A percentile compares a stretch with the other conserved stretches of the same genome.
Conservation (phyloP, 2,113 vertebrate species). For the Cygnus buccinator region DNA sequence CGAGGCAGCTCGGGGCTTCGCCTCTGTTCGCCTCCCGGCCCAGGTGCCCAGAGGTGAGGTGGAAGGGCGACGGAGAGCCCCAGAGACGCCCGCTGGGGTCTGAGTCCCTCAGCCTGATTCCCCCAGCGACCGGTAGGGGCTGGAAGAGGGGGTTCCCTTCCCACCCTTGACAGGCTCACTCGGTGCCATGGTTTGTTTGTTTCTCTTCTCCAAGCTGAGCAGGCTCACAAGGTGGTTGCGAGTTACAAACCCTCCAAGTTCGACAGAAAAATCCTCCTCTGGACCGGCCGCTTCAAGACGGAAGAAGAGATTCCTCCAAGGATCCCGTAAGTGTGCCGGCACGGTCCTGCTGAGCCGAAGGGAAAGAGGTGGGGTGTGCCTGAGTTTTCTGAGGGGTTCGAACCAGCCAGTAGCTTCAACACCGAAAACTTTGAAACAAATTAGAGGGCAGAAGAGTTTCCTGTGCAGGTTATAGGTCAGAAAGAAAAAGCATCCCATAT, state of each 20-base stretch:
- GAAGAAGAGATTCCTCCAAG: constrained; percentile 76
- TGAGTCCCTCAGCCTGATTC: too few relatives aligned
- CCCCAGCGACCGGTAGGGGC: too few relatives aligned
- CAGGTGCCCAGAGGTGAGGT: too few relatives aligned
- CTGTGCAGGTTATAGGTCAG: constrained; percentile 55
- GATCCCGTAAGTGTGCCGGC: constrained; percentile 68
- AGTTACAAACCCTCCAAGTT: constrained; percentile 75
- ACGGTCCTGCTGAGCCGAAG: neutral
- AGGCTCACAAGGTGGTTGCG: constrained; percentile 63
- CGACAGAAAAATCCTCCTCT: constrained; percentile 79
- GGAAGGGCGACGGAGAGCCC: too few relatives aligned
- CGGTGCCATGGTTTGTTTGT: neutral
- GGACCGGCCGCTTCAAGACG: constrained; percentile 80
- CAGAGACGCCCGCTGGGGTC: too few relatives aligned
- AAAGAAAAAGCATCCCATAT: constrained; percentile 45
- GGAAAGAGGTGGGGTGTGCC: neutral
- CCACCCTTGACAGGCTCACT: too few relatives aligned
- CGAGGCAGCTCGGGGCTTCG: too few relatives aligned
- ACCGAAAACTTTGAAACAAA: constrained; percentile 10
- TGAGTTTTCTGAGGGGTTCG: neutral
- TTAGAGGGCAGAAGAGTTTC: constrained; percentile 36
- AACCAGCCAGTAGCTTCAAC: neutral
- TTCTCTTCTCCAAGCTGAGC: constrained; percentile 28
- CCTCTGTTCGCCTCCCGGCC: too few relatives aligned
- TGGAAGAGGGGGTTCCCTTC: too few relatives aligned